phyloP scores from a whole-genome alignment of 2,888 invertebrate genomes.

The Noctua comes region DNA sequence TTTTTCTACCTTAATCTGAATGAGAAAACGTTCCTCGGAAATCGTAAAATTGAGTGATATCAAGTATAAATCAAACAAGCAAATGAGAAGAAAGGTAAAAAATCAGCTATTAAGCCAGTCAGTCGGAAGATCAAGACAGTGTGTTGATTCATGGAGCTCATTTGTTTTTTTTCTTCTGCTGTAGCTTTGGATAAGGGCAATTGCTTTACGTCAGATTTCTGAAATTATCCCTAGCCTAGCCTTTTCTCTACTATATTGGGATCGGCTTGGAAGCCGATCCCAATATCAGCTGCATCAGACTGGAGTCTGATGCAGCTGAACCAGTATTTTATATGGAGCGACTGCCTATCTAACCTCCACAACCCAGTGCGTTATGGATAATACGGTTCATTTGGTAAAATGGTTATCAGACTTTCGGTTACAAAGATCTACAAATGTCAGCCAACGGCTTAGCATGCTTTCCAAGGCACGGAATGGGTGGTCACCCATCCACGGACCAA shows the following conservation, averaged over 20 bases:
- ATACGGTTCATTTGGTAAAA: neutral
- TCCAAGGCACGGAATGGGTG: no score
- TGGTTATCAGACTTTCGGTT: neutral
- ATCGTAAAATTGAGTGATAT: conserved; percentile 81
- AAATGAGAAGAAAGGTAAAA: conserved; percentile 82
- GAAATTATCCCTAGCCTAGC: neutral
- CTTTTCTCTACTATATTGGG: neutral
- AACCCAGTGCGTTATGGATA: neutral
- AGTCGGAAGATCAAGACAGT: conserved; percentile 83
- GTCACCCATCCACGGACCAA: neutral
- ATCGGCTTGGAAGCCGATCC: no score
- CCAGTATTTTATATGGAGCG: no score
- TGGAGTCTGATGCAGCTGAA: no score
- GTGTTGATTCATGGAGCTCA: conserved; percentile 81
- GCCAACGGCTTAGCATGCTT: neutral
- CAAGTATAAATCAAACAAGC: conserved; percentile 82
- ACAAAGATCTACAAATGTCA: neutral
- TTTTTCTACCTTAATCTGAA: conserved; percentile 60
- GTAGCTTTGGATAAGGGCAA: neutral
- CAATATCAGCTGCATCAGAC: no score
- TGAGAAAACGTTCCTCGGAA: conserved; percentile 64
- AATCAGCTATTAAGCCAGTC: conserved; percentile 83
- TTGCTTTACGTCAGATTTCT: neutral
- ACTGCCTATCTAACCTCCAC: neutral
- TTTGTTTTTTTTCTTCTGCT: conserved; percentile 70